A percentile compares a stretch with the other conserved stretches of the same genome.
These are phyloP conservation scores for Pseudochromis fuscus DNA, from an alignment of 2,797 vertebrate genomes.

Conservation along the genomic window DNA sequence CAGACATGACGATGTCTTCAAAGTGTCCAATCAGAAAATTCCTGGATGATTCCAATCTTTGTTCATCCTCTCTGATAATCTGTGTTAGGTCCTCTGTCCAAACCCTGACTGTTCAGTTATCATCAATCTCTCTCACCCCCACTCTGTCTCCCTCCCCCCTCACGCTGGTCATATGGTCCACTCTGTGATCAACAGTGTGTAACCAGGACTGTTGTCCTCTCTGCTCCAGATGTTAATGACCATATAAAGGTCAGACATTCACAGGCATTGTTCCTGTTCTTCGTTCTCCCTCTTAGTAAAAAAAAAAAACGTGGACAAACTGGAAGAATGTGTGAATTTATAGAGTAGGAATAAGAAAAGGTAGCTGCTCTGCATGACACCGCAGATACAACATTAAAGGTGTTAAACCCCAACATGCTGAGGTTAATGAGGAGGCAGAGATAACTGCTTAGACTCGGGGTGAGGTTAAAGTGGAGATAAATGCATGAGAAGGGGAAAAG, in stretches of 20 bases:
- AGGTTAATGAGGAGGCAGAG: too few species aligned
- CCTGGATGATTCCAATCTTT: not conserved
- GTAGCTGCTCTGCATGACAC: too few species aligned
- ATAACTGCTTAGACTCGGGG: too few species aligned
- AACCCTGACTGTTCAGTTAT: constrained; percentile 43
- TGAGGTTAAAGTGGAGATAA: too few species aligned
- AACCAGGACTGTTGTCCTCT: constrained; percentile 71
- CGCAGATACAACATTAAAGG: too few species aligned
- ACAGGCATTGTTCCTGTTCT: constrained; percentile 24
- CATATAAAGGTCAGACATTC: constrained; percentile 47
- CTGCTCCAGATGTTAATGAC: constrained; percentile 79
- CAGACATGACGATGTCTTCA: constrained; percentile 45
- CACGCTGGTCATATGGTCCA: constrained; percentile 65
- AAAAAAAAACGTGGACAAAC: too few species aligned
- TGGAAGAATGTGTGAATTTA: too few species aligned
- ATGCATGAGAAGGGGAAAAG: too few species aligned
- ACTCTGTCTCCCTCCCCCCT: constrained; percentile 5
- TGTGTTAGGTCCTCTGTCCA: constrained; percentile 26
- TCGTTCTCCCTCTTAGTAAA: not conserved
- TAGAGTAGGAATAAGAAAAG: too few species aligned
- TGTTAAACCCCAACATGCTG: too few species aligned
- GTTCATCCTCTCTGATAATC: constrained; percentile 15
- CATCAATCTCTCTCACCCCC: constrained; percentile 27
- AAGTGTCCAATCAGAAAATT: constrained; percentile 10
- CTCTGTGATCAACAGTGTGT: constrained; percentile 61